phyloP scores from a whole-genome alignment of 2,797 vertebrate genomes.

The Clarias pachynema region DNA sequence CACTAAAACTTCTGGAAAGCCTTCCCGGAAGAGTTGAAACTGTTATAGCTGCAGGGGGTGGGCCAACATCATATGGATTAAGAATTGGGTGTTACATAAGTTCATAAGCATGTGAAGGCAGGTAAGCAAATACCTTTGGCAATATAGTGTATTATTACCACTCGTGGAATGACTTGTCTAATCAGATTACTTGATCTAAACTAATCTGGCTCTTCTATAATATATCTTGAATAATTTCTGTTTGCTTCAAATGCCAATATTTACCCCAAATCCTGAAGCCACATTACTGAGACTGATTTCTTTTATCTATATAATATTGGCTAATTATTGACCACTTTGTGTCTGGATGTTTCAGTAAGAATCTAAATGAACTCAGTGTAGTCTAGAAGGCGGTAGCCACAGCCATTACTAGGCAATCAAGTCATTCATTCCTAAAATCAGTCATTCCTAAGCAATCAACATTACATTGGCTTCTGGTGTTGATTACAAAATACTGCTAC shows the following conservation, averaged over 20 bases:
- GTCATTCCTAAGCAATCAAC: not conserved
- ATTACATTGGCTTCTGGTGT: not conserved
- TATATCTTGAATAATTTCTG: not conserved
- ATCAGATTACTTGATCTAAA: no score
- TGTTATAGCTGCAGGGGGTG: no score
- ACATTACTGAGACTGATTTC: not conserved
- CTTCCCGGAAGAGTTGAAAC: no score
- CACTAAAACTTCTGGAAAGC: no score
- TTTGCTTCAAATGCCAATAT: not conserved
- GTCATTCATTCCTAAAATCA: not conserved
- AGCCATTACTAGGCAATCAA: not conserved
- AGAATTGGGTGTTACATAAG: no score
- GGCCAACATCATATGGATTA: no score
- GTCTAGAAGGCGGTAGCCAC: not conserved
- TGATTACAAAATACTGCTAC: not conserved
- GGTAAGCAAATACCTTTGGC: no score
- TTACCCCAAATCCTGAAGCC: not conserved
- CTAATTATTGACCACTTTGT: not conserved
- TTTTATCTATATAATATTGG: not conserved
- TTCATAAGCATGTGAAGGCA: no score
- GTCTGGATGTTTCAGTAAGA: not conserved
- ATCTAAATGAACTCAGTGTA: not conserved
- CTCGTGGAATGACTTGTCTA: no score
- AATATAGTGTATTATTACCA: no score
- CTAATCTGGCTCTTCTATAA: no score